Conservation (phyloP, 2,113 vertebrate genomes). For the Buteo buteo region DNA sequence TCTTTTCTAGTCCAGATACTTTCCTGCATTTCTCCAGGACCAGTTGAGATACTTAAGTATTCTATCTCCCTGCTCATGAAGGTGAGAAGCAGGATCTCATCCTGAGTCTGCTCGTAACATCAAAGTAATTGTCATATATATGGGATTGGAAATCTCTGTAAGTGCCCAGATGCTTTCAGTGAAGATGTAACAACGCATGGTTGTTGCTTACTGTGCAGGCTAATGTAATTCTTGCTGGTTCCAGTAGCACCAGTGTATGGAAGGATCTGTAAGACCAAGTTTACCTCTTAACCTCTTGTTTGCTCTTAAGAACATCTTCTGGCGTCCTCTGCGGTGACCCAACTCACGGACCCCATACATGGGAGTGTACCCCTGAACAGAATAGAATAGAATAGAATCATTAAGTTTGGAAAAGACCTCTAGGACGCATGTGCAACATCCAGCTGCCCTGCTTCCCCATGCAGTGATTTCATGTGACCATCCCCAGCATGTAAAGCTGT, state of each 20-base stretch:
- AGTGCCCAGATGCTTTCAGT: background rate
- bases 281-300: background rate
- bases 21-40: background rate
- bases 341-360: background rate
- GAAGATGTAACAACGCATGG: background rate
- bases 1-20: background rate
- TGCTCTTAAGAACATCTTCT: background rate
- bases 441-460: background rate
- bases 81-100: background rate
- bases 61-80: background rate
- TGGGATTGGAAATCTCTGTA: background rate
- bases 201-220: background rate
- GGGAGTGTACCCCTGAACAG: fast-evolving
- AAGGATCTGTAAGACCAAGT: background rate
- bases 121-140: background rate
- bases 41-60: background rate
- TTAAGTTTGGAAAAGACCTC: too few relatives aligned
- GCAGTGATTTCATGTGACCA: background rate
- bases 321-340: background rate
- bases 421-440: too few relatives aligned
- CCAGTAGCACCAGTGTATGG: background rate
- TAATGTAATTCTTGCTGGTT: background rate
- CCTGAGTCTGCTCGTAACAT: background rate
- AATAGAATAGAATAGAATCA: too few relatives aligned
- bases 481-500: background rate